A percentile compares a stretch with the other conserved stretches of the same genome.
These are phyloP conservation scores for Smittia aterrima DNA, from an alignment of 2,888 invertebrate species.

Conservation along the genomic window DNA sequence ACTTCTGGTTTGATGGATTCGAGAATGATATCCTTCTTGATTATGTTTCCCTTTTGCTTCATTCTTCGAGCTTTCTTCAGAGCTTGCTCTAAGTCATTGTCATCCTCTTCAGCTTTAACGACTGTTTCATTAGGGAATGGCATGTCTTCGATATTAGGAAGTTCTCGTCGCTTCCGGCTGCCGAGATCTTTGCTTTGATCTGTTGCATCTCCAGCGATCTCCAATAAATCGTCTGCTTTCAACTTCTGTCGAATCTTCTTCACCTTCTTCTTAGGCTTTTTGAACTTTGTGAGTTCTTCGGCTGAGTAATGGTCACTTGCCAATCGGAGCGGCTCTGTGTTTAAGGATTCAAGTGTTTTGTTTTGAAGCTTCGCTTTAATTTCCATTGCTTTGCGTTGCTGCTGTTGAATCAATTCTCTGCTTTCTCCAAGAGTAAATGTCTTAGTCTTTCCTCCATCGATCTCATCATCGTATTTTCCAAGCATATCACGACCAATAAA, in stretches of 20 bases:
- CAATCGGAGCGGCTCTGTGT: conserved; percentile 63
- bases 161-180: conserved; percentile 52
- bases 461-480: conserved; percentile 93
- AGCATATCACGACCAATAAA: conserved; percentile 68
- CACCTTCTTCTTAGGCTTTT: conserved; percentile 74
- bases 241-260: conserved; percentile 67
- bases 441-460: conserved; percentile 67
- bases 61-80: conserved; percentile 70
- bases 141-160: conserved; percentile 63
- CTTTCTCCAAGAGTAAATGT: conserved; percentile 77
- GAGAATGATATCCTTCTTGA: conserved; percentile 47
- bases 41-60: conserved; percentile 57
- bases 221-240: conserved; percentile 70
- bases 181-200: conserved; percentile 49
- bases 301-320: conserved; percentile 87
- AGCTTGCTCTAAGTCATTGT: conserved; percentile 70
- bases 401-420: conserved; percentile 58
- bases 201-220: conserved; percentile 49
- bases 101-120: conserved; percentile 66
- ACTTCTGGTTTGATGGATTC: conserved; percentile 57
- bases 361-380: conserved; percentile 62
- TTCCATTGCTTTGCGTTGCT: conserved; percentile 52
- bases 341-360: conserved; percentile 73
- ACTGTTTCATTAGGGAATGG: conserved; percentile 52
- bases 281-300: conserved; percentile 83